Evolutionary conservation across 37 sponge, comb jelly and placozoan genomes (phyloP), one percentile per base, ranked within the genome.

Genomic region (Mnemiopsis leidyi): DNA sequence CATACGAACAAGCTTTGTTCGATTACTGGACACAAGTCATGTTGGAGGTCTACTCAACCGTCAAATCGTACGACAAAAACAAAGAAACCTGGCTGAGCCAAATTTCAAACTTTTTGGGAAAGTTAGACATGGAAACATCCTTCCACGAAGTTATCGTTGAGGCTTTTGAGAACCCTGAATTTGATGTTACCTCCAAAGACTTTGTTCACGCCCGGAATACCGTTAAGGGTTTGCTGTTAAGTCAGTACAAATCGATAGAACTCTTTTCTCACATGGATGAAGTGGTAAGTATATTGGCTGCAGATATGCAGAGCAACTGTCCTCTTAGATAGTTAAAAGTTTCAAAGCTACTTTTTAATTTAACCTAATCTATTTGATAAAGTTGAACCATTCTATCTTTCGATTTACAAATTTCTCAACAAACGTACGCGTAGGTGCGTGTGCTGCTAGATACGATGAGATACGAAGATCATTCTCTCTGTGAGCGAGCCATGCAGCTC

Each of bases 381-480:
- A n/a, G n/a, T n/a, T n/a, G n/a, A n/a, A n/a, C n/a, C n/a, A n/a
- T n/a, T n/a, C n/a, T n/a, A n/a, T n/a, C n/a, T n/a, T n/a, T n/a
- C n/a, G n/a, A n/a, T n/a, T n/a, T n/a, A 13, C 20, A 67, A 13
- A 21, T 67, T 20, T 67, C 20, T 67, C 13, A 13, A 67, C 68
- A 20, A 67, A 13, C 18, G 68, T 13, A 67, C 13, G 21, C 5
- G 75, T 25, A 29, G 25, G n/a, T 71, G 5, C 26, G 30, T 23
- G 75, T 71, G 7, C 30, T 71, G 20, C 3, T 71, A 7, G 75
- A 71, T 71, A 71, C 75, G 21, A 71, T 71, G 75, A 71, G 75
- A 71, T 71, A 71, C 20, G 30, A 71, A 28, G 75, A 71, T 71
- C 5, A n/a, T n/a, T 29, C 30, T 5, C 30, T 71, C 5, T 71